Base-by-base conservation (phyloP, 30 jellyfish, hydroid and myxozoan species). In the Aurelia aurita region DNA sequence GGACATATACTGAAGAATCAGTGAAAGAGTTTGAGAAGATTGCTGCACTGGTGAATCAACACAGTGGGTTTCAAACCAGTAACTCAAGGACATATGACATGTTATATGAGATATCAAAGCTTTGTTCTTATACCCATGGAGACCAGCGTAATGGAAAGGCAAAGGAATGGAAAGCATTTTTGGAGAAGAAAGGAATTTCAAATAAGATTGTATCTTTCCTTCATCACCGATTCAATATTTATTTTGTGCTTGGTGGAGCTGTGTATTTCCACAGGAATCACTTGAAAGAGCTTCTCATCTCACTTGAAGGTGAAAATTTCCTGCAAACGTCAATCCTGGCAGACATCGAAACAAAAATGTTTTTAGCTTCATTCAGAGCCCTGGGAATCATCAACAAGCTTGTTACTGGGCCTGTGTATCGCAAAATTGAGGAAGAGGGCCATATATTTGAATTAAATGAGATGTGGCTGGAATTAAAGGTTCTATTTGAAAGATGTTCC, bases 81-180 rank as follows among this genome's bases (percentile, higher is more conserved):
- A 16, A 74, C 23, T 49, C 86, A 25, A 74, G 86, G 74, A 54
- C 49, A 3, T 74, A 46, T 74, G 77, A 74, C 5, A 82, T 74
- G 31, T 35, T 54, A 25, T 74, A 44, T 74, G 86, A 74, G 74
- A 74, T 74, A 22, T 74, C 79, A 19, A 74, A 74, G 53, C 32
- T 74, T 20, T 46, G 75, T 46, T 35, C 69, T 20, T 80, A 80
- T 47, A 80, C 87, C 13, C 87, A 34, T 58, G 91, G 91, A 2
- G 91, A 80, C 73, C 91, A 80, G 55, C 4, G 91, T 3, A 80
- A 80, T 65, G 87, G 91, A 21, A 22, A 10, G 47, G 91, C 91
- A n/a, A 25, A 64, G 15, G 88, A 80, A 58, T 65, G 91, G 91
- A 80, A 34, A 15, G 91, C 79, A 19, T 80, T 62, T 35, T 53